Evolutionary conservation across 2,797 vertebrate species (phyloP), one percentile per base, ranked within the genome.

Genomic region (Gallinago stenura): DNA sequence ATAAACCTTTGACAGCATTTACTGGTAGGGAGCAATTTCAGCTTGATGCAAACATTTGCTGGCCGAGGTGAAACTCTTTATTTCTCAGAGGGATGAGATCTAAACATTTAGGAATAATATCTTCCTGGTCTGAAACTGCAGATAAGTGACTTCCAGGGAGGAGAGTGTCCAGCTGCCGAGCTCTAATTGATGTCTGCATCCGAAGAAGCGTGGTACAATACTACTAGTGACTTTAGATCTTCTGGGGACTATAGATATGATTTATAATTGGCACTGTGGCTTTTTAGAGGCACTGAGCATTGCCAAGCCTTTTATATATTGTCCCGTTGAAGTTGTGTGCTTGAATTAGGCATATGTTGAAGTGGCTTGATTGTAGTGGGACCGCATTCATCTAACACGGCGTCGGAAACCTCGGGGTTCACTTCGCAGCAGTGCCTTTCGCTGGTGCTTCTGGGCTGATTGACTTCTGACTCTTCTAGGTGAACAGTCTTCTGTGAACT

Each of bases 221-320:
- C 81, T 80, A 50, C 33, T 50, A 68, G 88, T 85, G 93, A 95
- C 86, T 95, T 97, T 22, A 94, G 95, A 93, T 94, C 93, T 95
- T 96, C 83, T 94, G 91, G 78, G 86, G 71, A 33, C 95, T 91
- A 80, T 87, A 89, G 93, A 80, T 92, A 76, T 21, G 92, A 95
- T 96, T 95, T 96, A 83, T 96, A 95, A 96, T 94, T 95, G 95
- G 92, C 94, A 58, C 83, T 43, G 83, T 50, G 43, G 88, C 90
- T 94, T 89, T 97, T 90, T 75, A 95, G 86, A 93, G 90, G n/a
- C 17, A 7, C 71, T 53, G 80, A 94, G 87, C 91, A 79, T 83
- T 79, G 92, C 86, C 81, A 93, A 46, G 41, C n/a, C 95, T 95
- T 97, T 96, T 75, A 95, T 95, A 68, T 80, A 89, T 90, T 81